Conservation (phyloP, 2,113 vertebrate genomes). For the Chaetodon trifascialis region DNA sequence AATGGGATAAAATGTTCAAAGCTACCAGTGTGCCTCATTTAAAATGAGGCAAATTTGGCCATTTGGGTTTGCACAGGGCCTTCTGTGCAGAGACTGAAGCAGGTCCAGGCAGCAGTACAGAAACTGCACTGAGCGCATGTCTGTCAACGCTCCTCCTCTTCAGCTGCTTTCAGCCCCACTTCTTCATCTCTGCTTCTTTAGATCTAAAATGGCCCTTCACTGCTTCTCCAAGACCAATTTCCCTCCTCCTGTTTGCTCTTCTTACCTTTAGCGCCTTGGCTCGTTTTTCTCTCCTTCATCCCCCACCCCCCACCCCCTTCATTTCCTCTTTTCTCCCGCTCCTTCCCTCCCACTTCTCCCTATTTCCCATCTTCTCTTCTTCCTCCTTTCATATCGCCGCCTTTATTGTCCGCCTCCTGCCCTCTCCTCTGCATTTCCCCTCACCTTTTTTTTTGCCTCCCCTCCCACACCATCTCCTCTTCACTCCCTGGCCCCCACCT, state of each 20-base stretch:
- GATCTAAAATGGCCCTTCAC: slow-evolving; percentile 25
- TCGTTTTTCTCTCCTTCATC: background rate
- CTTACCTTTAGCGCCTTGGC: slow-evolving; percentile 30
- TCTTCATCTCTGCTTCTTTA: slow-evolving; percentile 13
- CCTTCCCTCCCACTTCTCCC: slow-evolving; percentile 14
- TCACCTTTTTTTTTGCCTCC: slow-evolving; percentile 45
- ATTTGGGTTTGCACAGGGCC: background rate
- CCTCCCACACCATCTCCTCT: background rate
- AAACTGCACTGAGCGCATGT: slow-evolving; percentile 8
- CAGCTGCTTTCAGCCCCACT: background rate
- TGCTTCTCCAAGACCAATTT: background rate
- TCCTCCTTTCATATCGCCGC: slow-evolving; percentile 3
- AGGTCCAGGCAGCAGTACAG: background rate
- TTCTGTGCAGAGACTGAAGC: background rate
- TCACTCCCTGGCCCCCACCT: slow-evolving; percentile 6
- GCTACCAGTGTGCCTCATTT: background rate
- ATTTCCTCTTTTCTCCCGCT: slow-evolving; percentile 31
- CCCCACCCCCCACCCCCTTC: background rate
- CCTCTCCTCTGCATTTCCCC: slow-evolving; percentile 22
- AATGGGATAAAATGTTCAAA: slow-evolving; percentile 32
- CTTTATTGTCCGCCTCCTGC: slow-evolving; percentile 35
- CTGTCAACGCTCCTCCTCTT: background rate
- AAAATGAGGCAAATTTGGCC: slow-evolving; percentile 18
- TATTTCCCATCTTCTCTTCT: slow-evolving; percentile 10
- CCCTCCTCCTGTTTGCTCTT: slow-evolving; percentile 18